phyloP scores from a whole-genome alignment of 2,113 vertebrate species.

The Bucco capensis region DNA sequence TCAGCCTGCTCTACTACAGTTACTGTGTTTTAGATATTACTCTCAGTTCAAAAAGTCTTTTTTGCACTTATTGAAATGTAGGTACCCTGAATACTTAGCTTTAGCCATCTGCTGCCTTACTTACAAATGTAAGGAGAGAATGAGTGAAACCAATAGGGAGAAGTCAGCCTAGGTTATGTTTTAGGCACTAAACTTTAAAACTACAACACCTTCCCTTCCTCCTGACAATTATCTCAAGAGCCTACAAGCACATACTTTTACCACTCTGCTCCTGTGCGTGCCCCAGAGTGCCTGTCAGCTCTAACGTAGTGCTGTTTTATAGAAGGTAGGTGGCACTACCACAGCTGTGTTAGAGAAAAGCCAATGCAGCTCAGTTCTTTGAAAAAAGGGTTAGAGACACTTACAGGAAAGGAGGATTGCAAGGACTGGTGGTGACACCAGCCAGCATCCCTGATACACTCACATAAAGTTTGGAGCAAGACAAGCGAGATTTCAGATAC shows the following conservation, averaged over 20 bases:
- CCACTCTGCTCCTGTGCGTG: neutral
- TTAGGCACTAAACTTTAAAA: neutral
- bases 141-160: neutral
- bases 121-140: neutral
- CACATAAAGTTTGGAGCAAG: neutral
- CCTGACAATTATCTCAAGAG: neutral
- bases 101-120: neutral
- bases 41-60: neutral
- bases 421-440: neutral
- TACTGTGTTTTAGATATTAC: neutral
- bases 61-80: neutral
- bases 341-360: neutral
- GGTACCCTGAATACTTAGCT: neutral
- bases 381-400: neutral
- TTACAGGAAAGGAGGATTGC: neutral
- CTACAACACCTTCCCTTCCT: neutral
- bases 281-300: accelerated
- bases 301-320: neutral
- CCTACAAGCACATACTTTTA: neutral
- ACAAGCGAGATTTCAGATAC: neutral
- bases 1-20: neutral
- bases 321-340: neutral
- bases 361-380: neutral
- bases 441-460: neutral
- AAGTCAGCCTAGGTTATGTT: neutral